Conservation (phyloP, 2,797 vertebrate genomes). For the Falco naumanni region DNA sequence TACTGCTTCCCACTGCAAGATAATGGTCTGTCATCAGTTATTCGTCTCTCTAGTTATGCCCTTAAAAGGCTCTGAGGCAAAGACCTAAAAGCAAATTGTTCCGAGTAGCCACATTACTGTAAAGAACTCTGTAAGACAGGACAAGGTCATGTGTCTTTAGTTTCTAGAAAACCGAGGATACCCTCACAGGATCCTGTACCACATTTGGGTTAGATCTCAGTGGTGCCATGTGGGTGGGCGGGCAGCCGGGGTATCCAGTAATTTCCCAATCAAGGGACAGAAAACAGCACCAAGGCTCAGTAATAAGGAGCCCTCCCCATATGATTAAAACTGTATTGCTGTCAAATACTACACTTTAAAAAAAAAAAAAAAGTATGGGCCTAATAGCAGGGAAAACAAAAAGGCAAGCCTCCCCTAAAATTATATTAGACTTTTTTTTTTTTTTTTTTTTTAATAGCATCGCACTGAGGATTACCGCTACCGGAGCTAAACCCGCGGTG, state of each 20-base stretch:
- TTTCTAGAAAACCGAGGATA: not conserved
- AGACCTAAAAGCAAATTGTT: not conserved
- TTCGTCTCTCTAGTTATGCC: not conserved
- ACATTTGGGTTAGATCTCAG: not conserved
- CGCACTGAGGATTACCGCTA: too few species aligned
- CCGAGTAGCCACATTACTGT: not conserved
- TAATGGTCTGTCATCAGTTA: not conserved
- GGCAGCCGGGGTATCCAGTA: too few species aligned
- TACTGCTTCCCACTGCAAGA: not conserved
- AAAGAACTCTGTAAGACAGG: not conserved
- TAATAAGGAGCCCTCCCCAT: too few species aligned
- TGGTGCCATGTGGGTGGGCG: not conserved
- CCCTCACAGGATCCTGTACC: not conserved
- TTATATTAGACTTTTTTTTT: too few species aligned
- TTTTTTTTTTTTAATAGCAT: too few species aligned
- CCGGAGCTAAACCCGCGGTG: not conserved
- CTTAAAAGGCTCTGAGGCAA: slow-evolving; percentile 3
- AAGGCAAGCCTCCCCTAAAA: too few species aligned
- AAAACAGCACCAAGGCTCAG: too few species aligned
- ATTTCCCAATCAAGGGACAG: too few species aligned
- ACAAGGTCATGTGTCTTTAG: not conserved
- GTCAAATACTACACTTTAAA: too few species aligned
- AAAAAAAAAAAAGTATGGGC: too few species aligned
- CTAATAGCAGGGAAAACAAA: too few species aligned
- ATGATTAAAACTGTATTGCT: too few species aligned